Percentiles rank a stretch among this genome's conserved stretches.
Conservation (phyloP, 2,888 invertebrate genomes). For the Anagyrus pseudococci region DNA sequence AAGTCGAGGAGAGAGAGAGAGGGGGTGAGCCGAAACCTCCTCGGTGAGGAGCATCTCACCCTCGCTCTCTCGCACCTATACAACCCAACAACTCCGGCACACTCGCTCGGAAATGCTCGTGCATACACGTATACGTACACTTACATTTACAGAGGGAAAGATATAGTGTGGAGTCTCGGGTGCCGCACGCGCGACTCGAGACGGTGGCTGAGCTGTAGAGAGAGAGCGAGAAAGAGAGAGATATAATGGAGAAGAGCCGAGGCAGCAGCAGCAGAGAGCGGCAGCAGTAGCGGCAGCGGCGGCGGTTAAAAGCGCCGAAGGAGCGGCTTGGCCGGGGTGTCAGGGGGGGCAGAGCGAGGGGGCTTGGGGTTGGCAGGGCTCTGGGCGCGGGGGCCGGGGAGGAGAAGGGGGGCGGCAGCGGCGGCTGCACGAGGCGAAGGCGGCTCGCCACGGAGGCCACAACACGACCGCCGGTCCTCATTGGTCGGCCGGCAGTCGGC, state of each 20-base stretch:
- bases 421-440: constrained; percentile 53
- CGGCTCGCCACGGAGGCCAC: constrained; percentile 62
- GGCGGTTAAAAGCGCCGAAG: not conserved
- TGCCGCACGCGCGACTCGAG: too few relatives aligned
- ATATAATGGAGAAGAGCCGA: too few relatives aligned
- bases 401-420: constrained; percentile 34
- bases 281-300: too few relatives aligned
- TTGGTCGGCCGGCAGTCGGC: constrained; percentile 46
- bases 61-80: too few relatives aligned
- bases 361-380: not conserved
- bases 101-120: too few relatives aligned
- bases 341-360: not conserved
- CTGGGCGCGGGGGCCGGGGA: constrained; percentile 1
- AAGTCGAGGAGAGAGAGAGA: constrained; percentile 40
- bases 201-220: too few relatives aligned
- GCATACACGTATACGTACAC: not conserved
- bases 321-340: constrained; percentile 1
- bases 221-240: too few relatives aligned
- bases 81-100: too few relatives aligned
- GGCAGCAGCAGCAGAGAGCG: not conserved
- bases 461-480: constrained; percentile 61
- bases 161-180: too few relatives aligned
- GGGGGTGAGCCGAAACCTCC: constrained; percentile 23
- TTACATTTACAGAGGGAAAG: not conserved
- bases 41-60: too few relatives aligned